Conservation (phyloP, 2,113 vertebrate genomes). For the Mionectes macconnelli region DNA sequence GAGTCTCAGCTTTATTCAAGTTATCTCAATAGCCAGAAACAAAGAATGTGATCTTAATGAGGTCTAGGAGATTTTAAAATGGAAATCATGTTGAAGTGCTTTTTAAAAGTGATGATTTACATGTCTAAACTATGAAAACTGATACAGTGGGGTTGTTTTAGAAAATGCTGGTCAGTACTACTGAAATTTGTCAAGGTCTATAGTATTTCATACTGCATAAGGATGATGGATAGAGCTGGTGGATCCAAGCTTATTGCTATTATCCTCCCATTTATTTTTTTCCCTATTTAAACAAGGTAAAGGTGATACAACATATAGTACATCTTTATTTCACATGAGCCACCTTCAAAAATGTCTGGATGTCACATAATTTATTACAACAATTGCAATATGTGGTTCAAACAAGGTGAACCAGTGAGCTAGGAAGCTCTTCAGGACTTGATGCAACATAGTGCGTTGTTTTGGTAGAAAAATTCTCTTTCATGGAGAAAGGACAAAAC, state of each 20-base stretch:
- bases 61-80: slow-evolving; percentile 48
- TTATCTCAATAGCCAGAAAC: slow-evolving; percentile 35
- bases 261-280: neutral
- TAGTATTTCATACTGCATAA: neutral
- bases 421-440: neutral
- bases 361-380: neutral
- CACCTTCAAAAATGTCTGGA: neutral
- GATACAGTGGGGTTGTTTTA: neutral
- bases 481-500: neutral
- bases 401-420: neutral
- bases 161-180: neutral
- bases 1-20: slow-evolving; percentile 14
- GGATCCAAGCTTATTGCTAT: neutral
- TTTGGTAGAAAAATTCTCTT: neutral
- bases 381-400: neutral
- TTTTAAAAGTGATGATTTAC: slow-evolving; percentile 3
- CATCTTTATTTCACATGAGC: neutral
- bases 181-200: neutral
- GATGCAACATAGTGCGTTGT: neutral
- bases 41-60: slow-evolving; percentile 52
- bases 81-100: slow-evolving; percentile 29
- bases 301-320: neutral
- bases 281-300: neutral
- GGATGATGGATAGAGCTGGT: neutral
- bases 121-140: neutral